phyloP scores from a whole-genome alignment of 2,888 invertebrate species.

The Spilarctia lutea region DNA sequence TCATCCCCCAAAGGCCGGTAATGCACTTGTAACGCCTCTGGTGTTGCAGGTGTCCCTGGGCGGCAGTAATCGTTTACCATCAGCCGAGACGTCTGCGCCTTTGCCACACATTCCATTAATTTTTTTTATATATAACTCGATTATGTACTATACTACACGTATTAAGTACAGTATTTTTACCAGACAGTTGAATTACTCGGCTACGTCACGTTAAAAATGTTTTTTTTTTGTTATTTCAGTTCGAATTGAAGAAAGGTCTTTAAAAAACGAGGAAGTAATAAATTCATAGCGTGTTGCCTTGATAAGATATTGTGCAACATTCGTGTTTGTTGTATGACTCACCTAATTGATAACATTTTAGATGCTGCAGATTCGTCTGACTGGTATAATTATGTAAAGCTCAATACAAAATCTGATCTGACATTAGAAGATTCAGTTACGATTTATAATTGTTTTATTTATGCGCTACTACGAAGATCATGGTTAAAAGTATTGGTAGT shows the following conservation, averaged over 20 bases:
- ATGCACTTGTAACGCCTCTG: too few species aligned
- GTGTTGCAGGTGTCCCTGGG: too few species aligned
- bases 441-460: not conserved
- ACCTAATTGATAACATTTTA: not conserved
- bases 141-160: not conserved
- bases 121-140: too few species aligned
- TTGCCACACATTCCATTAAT: too few species aligned
- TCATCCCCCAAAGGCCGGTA: too few species aligned
- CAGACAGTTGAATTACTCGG: not conserved
- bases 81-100: too few species aligned
- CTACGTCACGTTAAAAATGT: not conserved
- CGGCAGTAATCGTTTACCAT: too few species aligned
- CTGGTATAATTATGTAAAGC: not conserved
- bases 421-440: not conserved
- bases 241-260: not conserved
- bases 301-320: not conserved
- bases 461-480: not conserved
- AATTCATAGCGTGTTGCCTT: not conserved
- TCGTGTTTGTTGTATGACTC: not conserved
- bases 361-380: not conserved
- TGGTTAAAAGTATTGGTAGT: not conserved
- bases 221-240: not conserved
- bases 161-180: not conserved
- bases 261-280: not conserved
- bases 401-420: not conserved